Evolutionary conservation across 2,888 invertebrate genomes (phyloP).

Genomic region (Himalopsyche kuldschensis): DNA sequence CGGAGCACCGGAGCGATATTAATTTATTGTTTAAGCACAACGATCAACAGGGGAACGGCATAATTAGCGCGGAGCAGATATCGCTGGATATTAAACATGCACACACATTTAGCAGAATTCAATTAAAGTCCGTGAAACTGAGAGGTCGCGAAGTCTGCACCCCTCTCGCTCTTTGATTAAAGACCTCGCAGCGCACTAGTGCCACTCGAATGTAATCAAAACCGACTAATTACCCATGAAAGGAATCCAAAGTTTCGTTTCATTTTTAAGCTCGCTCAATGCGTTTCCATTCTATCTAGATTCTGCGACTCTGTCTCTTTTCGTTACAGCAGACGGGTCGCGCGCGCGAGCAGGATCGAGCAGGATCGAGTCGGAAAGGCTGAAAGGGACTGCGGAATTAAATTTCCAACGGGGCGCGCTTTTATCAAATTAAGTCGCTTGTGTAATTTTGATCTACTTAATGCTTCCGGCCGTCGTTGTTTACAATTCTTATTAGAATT

Average conservation of each 20-base stretch:
- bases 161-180: conserved; percentile 19
- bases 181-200: conserved; percentile 16
- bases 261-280: conserved; percentile 30
- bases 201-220: conserved; percentile 38
- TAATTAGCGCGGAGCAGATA: not conserved
- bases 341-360: not conserved
- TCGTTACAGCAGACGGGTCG: not conserved
- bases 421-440: conserved; percentile 38
- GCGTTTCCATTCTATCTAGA: not conserved
- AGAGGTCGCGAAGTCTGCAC: not conserved
- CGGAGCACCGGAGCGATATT: not conserved
- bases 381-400: conserved; percentile 15
- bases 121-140: conserved; percentile 3
- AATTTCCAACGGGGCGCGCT: conserved; percentile 29
- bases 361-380: not conserved
- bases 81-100: not conserved
- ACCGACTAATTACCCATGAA: conserved; percentile 40
- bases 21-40: not conserved
- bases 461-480: conserved; percentile 27
- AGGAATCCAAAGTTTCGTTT: conserved; percentile 38
- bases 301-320: not conserved
- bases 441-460: conserved; percentile 36
- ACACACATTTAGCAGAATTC: conserved; percentile 8
- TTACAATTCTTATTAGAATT: conserved; percentile 26
- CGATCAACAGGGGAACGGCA: not conserved